A percentile compares a stretch with the other conserved stretches of the same genome.
These are phyloP conservation scores for Ectemnius cavifrons DNA, from an alignment of 2,888 invertebrate species.

Conservation along the genomic window DNA sequence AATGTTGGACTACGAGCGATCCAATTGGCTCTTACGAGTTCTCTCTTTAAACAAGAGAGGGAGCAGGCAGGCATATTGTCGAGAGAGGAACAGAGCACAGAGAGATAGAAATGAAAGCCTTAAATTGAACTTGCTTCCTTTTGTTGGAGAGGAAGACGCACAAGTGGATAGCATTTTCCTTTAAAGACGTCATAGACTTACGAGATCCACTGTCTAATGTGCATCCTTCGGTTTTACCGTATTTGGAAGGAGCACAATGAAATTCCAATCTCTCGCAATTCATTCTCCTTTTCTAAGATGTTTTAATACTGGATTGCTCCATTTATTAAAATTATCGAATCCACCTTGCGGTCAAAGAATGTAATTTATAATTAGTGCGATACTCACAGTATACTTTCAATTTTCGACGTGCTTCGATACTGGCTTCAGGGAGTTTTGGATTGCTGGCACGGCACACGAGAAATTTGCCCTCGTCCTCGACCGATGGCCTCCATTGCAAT, in stretches of 20 bases:
- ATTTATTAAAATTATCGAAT: too few species aligned
- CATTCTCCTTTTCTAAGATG: too few species aligned
- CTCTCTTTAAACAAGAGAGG: too few species aligned
- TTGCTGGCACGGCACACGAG: slow-evolving; percentile 93
- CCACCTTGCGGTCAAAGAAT: too few species aligned
- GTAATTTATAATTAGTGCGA: too few species aligned
- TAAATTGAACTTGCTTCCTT: slow-evolving; percentile 20
- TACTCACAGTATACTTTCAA: slow-evolving; percentile 94
- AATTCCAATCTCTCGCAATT: slow-evolving; percentile 49
- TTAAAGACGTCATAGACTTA: slow-evolving; percentile 41
- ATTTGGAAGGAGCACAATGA: slow-evolving; percentile 49
- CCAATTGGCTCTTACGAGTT: neutral
- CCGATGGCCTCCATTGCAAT: slow-evolving; percentile 88
- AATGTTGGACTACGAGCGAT: slow-evolving; percentile 15
- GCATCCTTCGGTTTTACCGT: slow-evolving; percentile 12
- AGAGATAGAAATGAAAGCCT: too few species aligned
- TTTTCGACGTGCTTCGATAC: slow-evolving; percentile 92
- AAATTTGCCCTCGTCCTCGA: slow-evolving; percentile 94
- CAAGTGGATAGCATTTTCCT: slow-evolving; percentile 24
- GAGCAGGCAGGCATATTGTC: too few species aligned
- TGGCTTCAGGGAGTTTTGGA: slow-evolving; percentile 90
- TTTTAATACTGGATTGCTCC: too few species aligned
- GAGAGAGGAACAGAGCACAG: too few species aligned
- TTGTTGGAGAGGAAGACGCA: neutral
- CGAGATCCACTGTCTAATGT: slow-evolving; percentile 29